Percentiles rank a stretch among this genome's conserved stretches.
These are phyloP conservation scores for Tarsius wallacei DNA, from an alignment of 2,797 vertebrate genomes.

Conservation along the genomic window DNA sequence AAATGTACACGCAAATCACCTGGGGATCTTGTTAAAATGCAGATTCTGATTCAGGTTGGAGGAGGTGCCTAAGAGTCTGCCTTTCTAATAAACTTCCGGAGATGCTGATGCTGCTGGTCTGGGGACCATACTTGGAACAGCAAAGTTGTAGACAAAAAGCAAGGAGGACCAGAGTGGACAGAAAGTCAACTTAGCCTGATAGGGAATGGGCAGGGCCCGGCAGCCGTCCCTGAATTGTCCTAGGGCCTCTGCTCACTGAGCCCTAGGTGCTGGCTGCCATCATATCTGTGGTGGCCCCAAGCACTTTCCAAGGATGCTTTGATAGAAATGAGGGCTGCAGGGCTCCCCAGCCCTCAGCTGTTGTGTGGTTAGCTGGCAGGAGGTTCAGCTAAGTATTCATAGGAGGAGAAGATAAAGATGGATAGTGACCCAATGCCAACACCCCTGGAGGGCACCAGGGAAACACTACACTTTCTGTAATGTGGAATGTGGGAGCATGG, in stretches of 20 bases:
- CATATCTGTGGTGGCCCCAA: neutral
- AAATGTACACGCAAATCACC: neutral
- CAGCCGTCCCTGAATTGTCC: neutral
- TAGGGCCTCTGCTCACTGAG: neutral
- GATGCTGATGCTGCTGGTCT: neutral
- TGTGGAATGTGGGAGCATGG: neutral
- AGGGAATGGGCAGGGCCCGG: neutral
- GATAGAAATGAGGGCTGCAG: neutral
- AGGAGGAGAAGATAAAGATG: neutral
- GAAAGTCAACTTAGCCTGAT: neutral
- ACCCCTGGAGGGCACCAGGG: neutral
- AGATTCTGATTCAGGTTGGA: neutral
- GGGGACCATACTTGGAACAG: neutral
- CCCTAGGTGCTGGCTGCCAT: neutral
- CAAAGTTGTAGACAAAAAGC: neutral
- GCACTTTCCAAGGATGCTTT: neutral
- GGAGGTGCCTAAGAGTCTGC: neutral
- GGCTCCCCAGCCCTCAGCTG: too few species aligned
- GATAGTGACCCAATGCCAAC: neutral
- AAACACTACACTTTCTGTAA: neutral
- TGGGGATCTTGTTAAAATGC: neutral
- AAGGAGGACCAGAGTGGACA: neutral
- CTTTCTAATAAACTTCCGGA: neutral
- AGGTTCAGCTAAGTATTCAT: neutral
- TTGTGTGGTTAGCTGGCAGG: neutral